A percentile compares a stretch with the other conserved stretches of the same genome.
Conservation (phyloP, 2,888 invertebrate species). For the Caenorhabditis sp. region DNA sequence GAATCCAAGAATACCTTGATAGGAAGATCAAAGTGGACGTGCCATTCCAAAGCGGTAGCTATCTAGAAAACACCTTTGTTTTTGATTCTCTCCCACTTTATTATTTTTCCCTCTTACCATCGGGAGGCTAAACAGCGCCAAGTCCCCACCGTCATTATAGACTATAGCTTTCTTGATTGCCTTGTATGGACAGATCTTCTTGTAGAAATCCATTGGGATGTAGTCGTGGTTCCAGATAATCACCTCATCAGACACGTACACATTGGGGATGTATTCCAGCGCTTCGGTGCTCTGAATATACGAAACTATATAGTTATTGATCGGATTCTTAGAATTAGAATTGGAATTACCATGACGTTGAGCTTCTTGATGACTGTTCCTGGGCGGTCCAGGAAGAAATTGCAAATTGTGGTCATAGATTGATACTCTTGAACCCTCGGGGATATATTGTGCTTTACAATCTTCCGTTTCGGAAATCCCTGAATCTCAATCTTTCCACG, state of each 20-base stretch:
- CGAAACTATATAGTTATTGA: too few relatives aligned
- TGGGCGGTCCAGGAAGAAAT: not conserved
- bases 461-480: not conserved
- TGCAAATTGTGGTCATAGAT: not conserved
- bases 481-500: not conserved
- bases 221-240: not conserved
- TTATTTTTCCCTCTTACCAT: too few relatives aligned
- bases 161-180: not conserved
- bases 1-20: not conserved
- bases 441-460: not conserved
- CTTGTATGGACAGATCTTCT: constrained; percentile 23
- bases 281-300: constrained; percentile 42
- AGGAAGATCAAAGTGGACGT: not conserved
- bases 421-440: not conserved
- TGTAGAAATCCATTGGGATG: constrained; percentile 12
- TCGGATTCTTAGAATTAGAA: not conserved
- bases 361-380: not conserved
- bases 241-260: not conserved
- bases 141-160: not conserved
- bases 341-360: not conserved
- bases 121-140: not conserved
- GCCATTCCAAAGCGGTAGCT: not conserved
- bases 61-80: too few relatives aligned
- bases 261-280: constrained; percentile 35
- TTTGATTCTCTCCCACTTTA: too few relatives aligned